phyloP scores from a whole-genome alignment of 2,113 vertebrate genomes.

The Phalacrocorax carbo region DNA sequence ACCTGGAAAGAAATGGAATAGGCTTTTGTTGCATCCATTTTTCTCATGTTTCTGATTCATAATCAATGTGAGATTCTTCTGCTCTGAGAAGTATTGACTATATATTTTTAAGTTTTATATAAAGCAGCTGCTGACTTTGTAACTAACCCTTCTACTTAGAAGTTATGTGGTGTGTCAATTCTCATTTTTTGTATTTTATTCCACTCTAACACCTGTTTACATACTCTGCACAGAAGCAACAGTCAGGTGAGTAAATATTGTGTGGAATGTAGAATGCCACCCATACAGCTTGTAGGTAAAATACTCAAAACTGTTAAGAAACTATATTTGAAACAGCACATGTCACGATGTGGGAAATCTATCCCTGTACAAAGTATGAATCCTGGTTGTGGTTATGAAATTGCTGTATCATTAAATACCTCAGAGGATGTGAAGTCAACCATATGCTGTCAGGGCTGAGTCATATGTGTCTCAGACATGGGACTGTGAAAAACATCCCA shows the following conservation, averaged over 20 bases:
- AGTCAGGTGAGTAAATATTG: background rate
- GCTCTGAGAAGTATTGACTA: background rate
- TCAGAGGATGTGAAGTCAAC: conserved; percentile 49
- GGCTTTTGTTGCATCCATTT: background rate
- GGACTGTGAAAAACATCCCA: background rate
- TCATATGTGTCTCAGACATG: background rate
- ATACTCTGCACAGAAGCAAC: background rate
- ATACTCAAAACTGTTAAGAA: background rate
- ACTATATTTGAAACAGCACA: background rate
- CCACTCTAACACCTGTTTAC: background rate
- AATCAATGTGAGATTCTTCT: background rate
- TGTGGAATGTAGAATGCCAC: background rate
- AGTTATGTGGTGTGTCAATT: background rate
- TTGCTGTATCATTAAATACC: conserved; percentile 47
- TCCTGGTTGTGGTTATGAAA: conserved; percentile 10
- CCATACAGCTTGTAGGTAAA: background rate
- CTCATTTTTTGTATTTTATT: background rate
- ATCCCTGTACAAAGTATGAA: background rate
- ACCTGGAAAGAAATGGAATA: background rate
- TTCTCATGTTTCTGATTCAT: background rate
- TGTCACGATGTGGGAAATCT: background rate
- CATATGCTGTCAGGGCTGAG: conserved; percentile 17
- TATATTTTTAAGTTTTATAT: background rate
- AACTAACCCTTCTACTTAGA: background rate
- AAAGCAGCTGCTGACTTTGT: background rate